Percentiles rank a stretch among this genome's conserved stretches.
phyloP scores from a whole-genome alignment of 2,797 vertebrate genomes.

The Anniella stebbinsi region DNA sequence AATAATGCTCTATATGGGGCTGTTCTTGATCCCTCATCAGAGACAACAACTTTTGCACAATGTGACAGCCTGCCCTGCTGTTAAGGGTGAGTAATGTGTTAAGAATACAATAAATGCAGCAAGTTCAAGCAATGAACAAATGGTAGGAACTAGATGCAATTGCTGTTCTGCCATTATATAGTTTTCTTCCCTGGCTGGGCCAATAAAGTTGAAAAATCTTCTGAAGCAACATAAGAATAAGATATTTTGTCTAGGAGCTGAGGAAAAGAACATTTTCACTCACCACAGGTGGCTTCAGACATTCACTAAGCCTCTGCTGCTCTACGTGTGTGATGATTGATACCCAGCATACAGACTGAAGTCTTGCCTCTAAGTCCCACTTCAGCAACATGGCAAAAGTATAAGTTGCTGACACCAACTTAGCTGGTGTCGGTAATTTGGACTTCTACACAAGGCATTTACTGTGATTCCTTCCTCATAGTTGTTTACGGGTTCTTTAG shows the following conservation, averaged over 20 bases:
- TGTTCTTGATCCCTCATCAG: background rate
- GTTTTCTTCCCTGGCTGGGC: background rate
- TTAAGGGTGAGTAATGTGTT: background rate
- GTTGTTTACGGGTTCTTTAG: no score
- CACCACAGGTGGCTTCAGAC: background rate
- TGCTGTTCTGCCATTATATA: background rate
- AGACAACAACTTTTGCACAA: background rate
- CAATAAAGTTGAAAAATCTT: background rate
- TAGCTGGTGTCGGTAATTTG: no score
- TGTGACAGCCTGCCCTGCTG: background rate
- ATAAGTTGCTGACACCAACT: background rate
- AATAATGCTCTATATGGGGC: background rate
- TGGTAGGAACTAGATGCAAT: background rate
- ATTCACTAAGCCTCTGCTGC: background rate
- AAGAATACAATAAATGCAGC: background rate
- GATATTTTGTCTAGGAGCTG: background rate
- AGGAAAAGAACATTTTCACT: background rate
- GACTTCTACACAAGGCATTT: no score
- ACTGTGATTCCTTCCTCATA: no score
- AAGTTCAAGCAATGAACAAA: conserved; percentile 2
- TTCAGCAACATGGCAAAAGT: background rate
- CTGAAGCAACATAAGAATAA: background rate
- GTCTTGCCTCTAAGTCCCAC: background rate
- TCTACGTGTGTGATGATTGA: background rate
- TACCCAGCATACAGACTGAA: background rate